phyloP scores from a whole-genome alignment of 2,797 vertebrate species.

The Agapornis canus region DNA sequence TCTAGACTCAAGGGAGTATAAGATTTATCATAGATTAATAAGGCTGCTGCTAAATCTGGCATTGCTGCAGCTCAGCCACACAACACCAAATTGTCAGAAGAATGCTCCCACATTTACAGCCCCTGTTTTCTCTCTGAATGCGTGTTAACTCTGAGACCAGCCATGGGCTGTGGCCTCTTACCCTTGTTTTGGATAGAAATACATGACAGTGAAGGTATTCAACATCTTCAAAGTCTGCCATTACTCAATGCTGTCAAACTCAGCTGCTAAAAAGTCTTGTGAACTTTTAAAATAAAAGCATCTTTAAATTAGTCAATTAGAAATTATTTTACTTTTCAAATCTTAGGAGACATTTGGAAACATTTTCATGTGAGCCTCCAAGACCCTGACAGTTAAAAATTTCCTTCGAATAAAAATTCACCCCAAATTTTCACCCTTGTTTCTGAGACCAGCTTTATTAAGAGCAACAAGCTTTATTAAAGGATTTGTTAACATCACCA shows the following conservation, averaged over 20 bases:
- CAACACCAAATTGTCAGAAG: background rate
- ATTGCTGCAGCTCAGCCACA: background rate
- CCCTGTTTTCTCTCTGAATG: background rate
- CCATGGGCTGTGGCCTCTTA: background rate
- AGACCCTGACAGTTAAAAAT: background rate
- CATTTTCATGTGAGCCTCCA: background rate
- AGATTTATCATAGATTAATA: background rate
- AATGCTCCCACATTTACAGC: background rate
- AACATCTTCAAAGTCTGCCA: background rate
- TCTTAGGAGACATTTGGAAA: background rate
- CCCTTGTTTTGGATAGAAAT: background rate
- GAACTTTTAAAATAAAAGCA: rapidly evolving
- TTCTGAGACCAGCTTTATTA: background rate
- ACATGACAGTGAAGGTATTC: background rate
- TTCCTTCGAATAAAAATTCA: background rate
- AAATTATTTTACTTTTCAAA: background rate
- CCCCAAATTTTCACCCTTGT: background rate
- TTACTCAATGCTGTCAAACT: background rate
- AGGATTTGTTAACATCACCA: background rate
- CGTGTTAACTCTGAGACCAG: background rate
- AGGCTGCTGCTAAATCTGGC: background rate
- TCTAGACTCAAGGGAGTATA: background rate
- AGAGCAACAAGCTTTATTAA: background rate
- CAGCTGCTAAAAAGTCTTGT: background rate
- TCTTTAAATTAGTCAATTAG: background rate